These are phyloP conservation scores for Galerucella pusilla DNA, from an alignment of 2,888 invertebrate genomes.

Conservation along the genomic window DNA sequence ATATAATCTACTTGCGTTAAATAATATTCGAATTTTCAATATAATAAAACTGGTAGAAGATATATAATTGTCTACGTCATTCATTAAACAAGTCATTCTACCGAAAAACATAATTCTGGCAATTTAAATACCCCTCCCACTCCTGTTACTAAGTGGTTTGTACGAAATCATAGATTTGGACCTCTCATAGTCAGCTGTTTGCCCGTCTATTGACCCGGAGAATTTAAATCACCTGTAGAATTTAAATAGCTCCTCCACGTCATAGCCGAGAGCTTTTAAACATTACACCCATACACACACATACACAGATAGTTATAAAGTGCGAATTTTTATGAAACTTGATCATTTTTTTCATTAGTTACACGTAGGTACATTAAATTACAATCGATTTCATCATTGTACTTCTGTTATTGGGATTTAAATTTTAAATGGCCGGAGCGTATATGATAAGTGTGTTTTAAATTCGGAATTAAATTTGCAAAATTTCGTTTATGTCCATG, in stretches of 20 bases:
- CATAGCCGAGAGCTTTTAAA: background rate
- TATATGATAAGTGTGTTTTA: background rate
- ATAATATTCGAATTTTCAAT: background rate
- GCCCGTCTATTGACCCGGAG: slow-evolving; percentile 29
- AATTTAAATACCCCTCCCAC: slow-evolving; percentile 1
- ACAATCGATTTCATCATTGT: slow-evolving; percentile 4
- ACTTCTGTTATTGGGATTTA: slow-evolving; percentile 7
- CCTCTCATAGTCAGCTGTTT: slow-evolving; percentile 28
- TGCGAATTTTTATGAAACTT: background rate
- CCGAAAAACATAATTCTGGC: background rate
- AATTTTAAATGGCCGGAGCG: slow-evolving; percentile 18
- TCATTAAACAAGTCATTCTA: background rate
- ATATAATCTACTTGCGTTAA: background rate
- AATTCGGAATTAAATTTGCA: background rate
- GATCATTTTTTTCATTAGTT: slow-evolving; percentile 12
- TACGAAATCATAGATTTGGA: slow-evolving; percentile 17
- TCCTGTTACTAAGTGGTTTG: slow-evolving; percentile 6
- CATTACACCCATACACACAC: background rate
- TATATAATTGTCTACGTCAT: background rate
- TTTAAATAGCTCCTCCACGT: slow-evolving; percentile 18
- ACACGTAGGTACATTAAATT: background rate
- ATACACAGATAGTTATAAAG: background rate
- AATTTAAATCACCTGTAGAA: slow-evolving; percentile 29
- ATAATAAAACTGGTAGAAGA: background rate
- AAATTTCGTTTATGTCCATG: background rate